Evolutionary conservation across 2,888 invertebrate species (phyloP).

Genomic region (Orthosia gothica): DNA sequence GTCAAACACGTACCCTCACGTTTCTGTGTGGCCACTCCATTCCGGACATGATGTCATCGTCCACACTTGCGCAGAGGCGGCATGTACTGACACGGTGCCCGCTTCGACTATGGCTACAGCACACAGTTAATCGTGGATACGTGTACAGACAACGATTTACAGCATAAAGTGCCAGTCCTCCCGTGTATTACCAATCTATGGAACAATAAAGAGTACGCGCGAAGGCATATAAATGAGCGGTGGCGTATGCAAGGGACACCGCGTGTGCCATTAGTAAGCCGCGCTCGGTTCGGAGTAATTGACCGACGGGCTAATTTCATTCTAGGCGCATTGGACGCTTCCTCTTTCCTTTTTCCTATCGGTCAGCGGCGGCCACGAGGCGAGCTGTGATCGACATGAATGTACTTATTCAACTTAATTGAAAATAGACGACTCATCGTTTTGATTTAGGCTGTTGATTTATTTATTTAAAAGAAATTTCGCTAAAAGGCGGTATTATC

Average conservation of each 20-base stretch:
- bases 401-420: slow-evolving; percentile 66
- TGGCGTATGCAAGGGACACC: slow-evolving; percentile 87
- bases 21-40: slow-evolving; percentile 86
- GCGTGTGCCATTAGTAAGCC: slow-evolving; percentile 89
- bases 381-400: slow-evolving; percentile 74
- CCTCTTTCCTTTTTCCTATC: slow-evolving; percentile 92
- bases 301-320: slow-evolving; percentile 90
- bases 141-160: slow-evolving; percentile 91
- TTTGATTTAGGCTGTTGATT: slow-evolving; percentile 26
- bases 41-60: slow-evolving; percentile 90
- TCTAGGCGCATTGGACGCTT: slow-evolving; percentile 89
- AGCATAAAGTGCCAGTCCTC: slow-evolving; percentile 90
- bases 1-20: slow-evolving; percentile 84
- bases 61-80: slow-evolving; percentile 82
- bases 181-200: slow-evolving; percentile 91
- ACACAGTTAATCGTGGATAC: slow-evolving; percentile 90
- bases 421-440: slow-evolving; percentile 44
- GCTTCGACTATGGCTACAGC: slow-evolving; percentile 79
- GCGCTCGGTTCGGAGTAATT: slow-evolving; percentile 88
- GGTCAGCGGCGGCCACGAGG: slow-evolving; percentile 87
- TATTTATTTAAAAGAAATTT: slow-evolving; percentile 13
- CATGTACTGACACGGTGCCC: slow-evolving; percentile 85
- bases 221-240: slow-evolving; percentile 88
- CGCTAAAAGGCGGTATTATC: neutral
- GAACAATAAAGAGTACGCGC: slow-evolving; percentile 90